phyloP scores from a whole-genome alignment of 2,797 vertebrate genomes.

The Lemur catta region DNA sequence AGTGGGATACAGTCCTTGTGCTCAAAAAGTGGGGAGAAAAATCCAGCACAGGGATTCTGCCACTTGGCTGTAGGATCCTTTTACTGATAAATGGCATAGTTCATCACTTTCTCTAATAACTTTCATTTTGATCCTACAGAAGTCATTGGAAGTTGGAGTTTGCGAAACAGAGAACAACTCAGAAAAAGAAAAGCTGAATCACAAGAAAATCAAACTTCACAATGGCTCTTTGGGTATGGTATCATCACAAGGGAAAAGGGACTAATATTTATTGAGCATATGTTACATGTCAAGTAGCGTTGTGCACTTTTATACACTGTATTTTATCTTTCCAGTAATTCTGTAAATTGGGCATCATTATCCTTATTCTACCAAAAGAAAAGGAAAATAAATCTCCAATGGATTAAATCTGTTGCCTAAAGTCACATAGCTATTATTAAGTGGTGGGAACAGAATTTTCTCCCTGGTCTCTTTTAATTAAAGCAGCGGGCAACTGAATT shows the following conservation, averaged over 20 bases:
- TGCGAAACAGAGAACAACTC: slow-evolving; percentile 93
- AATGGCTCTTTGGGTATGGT: slow-evolving; percentile 92
- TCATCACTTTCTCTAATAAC: not conserved
- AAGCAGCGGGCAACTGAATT: not conserved
- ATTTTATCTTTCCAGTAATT: not conserved
- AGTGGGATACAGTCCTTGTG: not conserved
- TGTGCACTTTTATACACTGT: not conserved
- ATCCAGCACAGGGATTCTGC: not conserved
- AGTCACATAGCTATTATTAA: not conserved
- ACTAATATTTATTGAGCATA: not conserved
- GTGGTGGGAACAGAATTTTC: not conserved
- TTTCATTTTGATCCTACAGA: slow-evolving; percentile 79
- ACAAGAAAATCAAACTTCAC: slow-evolving; percentile 88
- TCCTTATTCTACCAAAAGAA: not conserved
- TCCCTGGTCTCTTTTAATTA: not conserved
- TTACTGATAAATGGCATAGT: not conserved
- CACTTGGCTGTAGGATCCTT: not conserved
- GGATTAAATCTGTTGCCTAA: slow-evolving; percentile 1
- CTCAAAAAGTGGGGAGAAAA: not conserved
- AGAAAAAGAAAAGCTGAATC: slow-evolving; percentile 93
- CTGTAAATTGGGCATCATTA: not conserved
- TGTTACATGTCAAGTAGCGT: not conserved
- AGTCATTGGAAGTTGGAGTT: slow-evolving; percentile 82
- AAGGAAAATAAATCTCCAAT: not conserved
- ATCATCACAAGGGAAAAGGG: not conserved